These are phyloP conservation scores for Rhinoraja longicauda DNA, from an alignment of 2,797 vertebrate genomes.

Conservation along the genomic window DNA sequence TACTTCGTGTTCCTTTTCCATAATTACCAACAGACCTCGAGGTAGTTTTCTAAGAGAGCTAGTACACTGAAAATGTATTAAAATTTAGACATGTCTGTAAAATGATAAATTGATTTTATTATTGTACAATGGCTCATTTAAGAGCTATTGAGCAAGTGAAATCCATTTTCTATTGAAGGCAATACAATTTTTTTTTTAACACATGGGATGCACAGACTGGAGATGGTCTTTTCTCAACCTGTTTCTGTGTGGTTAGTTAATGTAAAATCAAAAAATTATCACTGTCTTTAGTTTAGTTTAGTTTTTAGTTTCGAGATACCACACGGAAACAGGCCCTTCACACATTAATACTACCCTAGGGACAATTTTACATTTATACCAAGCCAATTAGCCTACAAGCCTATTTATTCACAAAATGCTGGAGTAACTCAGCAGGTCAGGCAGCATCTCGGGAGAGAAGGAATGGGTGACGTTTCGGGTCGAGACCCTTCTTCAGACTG, in stretches of 20 bases:
- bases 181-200: background rate
- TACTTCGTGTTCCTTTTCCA: background rate
- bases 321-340: no score
- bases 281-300: no score
- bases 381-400: no score
- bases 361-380: no score
- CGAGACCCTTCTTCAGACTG: no score
- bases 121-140: background rate
- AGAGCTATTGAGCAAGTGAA: background rate
- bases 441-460: no score
- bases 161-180: background rate
- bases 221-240: background rate
- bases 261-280: background rate
- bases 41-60: background rate
- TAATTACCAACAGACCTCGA: slow-evolving; percentile 19
- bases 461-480: no score
- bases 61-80: background rate
- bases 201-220: background rate
- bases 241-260: background rate
- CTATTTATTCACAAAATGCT: no score
- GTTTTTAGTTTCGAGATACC: no score
- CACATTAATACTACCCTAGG: no score
- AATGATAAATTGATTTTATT: slow-evolving; percentile 1
- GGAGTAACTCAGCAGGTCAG: no score
- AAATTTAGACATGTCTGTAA: background rate